phyloP scores from a whole-genome alignment of 2,888 invertebrate genomes.

The Megaustenia siamemsis region DNA sequence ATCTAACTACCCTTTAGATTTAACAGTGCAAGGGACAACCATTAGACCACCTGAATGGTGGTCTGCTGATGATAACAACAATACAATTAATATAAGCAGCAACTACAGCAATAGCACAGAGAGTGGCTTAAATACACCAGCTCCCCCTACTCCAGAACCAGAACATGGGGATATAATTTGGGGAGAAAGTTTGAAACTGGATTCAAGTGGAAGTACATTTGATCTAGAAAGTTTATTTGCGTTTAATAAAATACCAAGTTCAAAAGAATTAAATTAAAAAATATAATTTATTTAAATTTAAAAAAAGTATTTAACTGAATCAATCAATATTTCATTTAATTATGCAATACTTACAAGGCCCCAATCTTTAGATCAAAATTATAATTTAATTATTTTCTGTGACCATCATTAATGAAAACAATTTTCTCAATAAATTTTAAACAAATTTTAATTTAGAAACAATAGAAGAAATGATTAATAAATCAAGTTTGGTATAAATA shows the following conservation, averaged over 20 bases:
- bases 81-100: constrained; percentile 56
- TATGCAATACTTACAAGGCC: background rate
- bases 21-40: constrained; percentile 77
- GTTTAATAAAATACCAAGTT: constrained; percentile 60
- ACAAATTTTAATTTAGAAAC: too few relatives aligned
- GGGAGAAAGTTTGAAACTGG: constrained; percentile 71
- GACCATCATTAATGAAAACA: too few relatives aligned
- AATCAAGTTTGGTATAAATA: too few relatives aligned
- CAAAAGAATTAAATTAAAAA: constrained; percentile 11
- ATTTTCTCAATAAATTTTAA: too few relatives aligned
- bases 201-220: constrained; percentile 68
- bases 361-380: too few relatives aligned
- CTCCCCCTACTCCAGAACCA: constrained; percentile 68
- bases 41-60: constrained; percentile 80
- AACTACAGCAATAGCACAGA: constrained; percentile 60
- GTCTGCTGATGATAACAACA: constrained; percentile 66
- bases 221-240: constrained; percentile 78
- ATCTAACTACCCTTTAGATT: constrained; percentile 73
- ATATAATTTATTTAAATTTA: background rate
- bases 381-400: too few relatives aligned
- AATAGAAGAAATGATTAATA: too few relatives aligned
- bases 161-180: constrained; percentile 73
- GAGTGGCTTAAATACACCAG: constrained; percentile 73
- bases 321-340: background rate
- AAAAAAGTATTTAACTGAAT: background rate